These are phyloP conservation scores for Alsophila aescularia DNA, from an alignment of 2,888 invertebrate species.

Conservation along the genomic window DNA sequence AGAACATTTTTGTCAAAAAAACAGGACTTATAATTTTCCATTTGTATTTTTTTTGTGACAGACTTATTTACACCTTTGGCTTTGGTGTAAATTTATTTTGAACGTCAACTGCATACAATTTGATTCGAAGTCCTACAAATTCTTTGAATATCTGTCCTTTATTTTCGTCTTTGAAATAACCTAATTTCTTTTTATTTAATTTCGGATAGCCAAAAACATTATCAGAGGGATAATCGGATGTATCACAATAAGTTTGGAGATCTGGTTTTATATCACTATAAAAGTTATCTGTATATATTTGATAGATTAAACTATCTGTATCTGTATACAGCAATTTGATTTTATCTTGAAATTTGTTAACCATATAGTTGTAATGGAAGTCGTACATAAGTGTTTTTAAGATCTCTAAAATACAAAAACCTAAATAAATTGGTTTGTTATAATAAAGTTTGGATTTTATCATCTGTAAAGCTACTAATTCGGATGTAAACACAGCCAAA, in stretches of 20 bases:
- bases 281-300: no score
- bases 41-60: background rate
- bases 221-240: no score
- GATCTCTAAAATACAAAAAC: no score
- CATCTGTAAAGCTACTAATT: no score
- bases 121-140: background rate
- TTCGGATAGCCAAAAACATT: slow-evolving; percentile 11
- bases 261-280: no score
- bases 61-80: background rate
- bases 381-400: no score
- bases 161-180: slow-evolving; percentile 33
- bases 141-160: background rate
- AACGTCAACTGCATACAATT: no score
- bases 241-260: no score
- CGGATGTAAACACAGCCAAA: no score
- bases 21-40: background rate
- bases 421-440: no score
- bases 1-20: no score
- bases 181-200: slow-evolving; percentile 30
- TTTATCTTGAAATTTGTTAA: slow-evolving; percentile 1
- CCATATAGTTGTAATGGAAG: slow-evolving; percentile 14
- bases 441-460: no score
- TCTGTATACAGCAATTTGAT: slow-evolving; percentile 16
- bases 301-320: slow-evolving; percentile 17
- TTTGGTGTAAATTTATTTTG: background rate